Evolutionary conservation across 2,888 invertebrate species (phyloP).

Genomic region (Cheilosia vulpina): DNA sequence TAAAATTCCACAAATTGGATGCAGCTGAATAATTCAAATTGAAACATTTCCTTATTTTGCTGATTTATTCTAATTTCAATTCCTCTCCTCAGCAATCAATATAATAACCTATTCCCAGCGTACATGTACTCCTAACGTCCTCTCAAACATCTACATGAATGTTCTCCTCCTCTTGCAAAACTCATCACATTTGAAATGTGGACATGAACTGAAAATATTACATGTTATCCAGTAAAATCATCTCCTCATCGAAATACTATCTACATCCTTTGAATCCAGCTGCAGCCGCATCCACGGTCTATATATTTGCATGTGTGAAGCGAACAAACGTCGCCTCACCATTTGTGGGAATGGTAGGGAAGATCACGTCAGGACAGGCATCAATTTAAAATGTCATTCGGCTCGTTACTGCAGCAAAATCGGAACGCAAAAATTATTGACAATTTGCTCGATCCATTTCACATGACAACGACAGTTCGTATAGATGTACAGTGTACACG

Average conservation of each 20-base stretch:
- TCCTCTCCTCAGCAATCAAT: neutral
- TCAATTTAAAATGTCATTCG: slow-evolving; percentile 73
- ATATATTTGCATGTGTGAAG: too few species aligned
- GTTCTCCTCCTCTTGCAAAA: slow-evolving; percentile 1
- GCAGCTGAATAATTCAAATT: neutral
- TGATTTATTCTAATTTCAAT: slow-evolving; percentile 26
- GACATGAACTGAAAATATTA: slow-evolving; percentile 15
- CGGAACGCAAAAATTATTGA: slow-evolving; percentile 78
- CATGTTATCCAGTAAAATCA: neutral
- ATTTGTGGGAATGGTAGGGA: slow-evolving; percentile 2
- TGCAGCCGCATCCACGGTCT: neutral
- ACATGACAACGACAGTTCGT: slow-evolving; percentile 74
- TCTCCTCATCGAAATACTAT: neutral
- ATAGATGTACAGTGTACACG: neutral
- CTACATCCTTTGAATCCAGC: neutral
- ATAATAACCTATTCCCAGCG: neutral
- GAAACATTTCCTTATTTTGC: neutral
- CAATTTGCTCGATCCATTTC: slow-evolving; percentile 80
- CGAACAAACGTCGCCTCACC: neutral
- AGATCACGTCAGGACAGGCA: slow-evolving; percentile 47
- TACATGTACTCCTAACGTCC: neutral
- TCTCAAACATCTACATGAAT: neutral
- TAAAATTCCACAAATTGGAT: neutral
- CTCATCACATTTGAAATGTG: slow-evolving; percentile 31
- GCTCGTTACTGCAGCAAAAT: slow-evolving; percentile 65